These are phyloP conservation scores for Bungarus multicinctus DNA, from an alignment of 2,113 vertebrate species.

Conservation along the genomic window DNA sequence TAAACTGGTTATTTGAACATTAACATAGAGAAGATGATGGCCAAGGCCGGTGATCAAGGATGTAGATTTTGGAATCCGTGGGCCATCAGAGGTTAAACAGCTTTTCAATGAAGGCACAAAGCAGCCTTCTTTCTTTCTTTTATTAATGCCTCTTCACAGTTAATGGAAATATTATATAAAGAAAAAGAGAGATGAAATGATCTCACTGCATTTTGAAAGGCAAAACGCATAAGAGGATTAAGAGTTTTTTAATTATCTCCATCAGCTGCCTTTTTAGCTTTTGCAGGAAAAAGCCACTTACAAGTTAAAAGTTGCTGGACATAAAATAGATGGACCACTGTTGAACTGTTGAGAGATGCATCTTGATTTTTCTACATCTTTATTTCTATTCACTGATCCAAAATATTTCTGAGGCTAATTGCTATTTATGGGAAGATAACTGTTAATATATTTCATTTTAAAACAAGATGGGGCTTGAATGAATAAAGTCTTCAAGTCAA, in stretches of 20 bases:
- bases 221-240: neutral
- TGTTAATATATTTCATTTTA: neutral
- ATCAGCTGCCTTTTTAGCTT: rapidly evolving
- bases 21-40: neutral
- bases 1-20: neutral
- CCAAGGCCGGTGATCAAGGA: neutral
- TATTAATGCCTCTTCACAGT: constrained; percentile 1
- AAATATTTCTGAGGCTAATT: neutral
- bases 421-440: neutral
- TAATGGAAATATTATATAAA: neutral
- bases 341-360: neutral
- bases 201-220: constrained; percentile 3
- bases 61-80: neutral
- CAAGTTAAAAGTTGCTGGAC: neutral
- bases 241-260: neutral
- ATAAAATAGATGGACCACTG: neutral
- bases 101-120: neutral
- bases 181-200: neutral
- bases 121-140: neutral
- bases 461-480: neutral
- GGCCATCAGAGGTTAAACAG: rapidly evolving
- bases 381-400: neutral
- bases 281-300: neutral
- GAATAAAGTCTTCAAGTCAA: neutral
- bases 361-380: neutral